A percentile compares a stretch with the other conserved stretches of the same genome.
These are phyloP conservation scores for Clarias fuscus DNA, from an alignment of 2,797 vertebrate species.

Conservation along the genomic window DNA sequence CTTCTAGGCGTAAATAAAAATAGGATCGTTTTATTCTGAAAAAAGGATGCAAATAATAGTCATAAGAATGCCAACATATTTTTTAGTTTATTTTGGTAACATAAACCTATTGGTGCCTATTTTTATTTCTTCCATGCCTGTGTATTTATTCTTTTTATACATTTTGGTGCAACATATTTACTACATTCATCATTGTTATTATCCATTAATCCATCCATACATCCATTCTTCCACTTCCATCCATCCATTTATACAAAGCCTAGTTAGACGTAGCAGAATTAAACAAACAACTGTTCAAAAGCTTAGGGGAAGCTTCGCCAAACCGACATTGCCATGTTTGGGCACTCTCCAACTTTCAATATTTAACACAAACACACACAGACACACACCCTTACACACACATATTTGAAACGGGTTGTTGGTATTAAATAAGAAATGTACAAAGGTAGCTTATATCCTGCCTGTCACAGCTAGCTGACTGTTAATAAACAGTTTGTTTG, in stretches of 20 bases:
- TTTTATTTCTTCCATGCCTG: no score
- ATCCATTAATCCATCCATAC: not conserved
- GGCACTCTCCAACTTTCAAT: not conserved
- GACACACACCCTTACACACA: not conserved
- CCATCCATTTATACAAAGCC: not conserved
- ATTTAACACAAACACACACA: not conserved
- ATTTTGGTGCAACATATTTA: not conserved
- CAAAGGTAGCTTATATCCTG: not conserved
- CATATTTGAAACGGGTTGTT: not conserved
- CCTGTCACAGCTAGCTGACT: not conserved
- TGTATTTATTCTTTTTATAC: no score
- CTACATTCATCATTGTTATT: not conserved
- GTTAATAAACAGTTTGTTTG: not conserved
- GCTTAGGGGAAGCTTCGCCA: not conserved
- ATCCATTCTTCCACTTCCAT: not conserved
- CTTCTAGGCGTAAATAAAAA: no score
- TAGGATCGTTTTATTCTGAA: no score
- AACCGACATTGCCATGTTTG: not conserved
- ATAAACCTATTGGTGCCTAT: no score
- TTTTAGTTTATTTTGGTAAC: no score
- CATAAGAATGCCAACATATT: no score
- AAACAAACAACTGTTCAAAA: not conserved
- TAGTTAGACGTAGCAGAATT: not conserved
- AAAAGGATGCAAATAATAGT: no score
- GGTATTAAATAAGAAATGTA: not conserved